Conservation (phyloP, 2,113 vertebrate species). For the Bothrops jararaca region DNA sequence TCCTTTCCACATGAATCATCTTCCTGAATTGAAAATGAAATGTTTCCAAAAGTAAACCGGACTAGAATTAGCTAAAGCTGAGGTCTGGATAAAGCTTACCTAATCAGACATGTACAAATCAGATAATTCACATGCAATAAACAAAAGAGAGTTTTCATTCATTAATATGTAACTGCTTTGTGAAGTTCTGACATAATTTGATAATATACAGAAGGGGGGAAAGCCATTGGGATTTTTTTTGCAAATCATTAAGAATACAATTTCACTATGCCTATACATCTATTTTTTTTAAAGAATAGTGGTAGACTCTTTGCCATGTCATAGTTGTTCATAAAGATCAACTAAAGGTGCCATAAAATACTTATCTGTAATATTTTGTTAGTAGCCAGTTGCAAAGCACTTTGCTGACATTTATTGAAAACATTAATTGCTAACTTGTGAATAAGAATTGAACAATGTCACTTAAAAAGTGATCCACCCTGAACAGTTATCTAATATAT, state of each 20-base stretch:
- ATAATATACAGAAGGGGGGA: neutral
- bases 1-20: neutral
- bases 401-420: neutral
- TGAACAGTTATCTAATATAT: neutral
- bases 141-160: neutral
- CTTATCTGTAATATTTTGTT: neutral
- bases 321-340: slow-evolving; percentile 4
- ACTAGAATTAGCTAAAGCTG: neutral
- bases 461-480: neutral
- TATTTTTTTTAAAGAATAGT: slow-evolving; percentile 3
- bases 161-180: neutral
- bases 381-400: slow-evolving; percentile 1
- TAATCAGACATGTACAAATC: neutral
- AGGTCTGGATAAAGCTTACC: neutral
- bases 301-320: neutral
- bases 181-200: neutral
- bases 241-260: neutral
- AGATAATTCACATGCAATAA: neutral
- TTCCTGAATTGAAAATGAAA: neutral
- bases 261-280: neutral
- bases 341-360: neutral
- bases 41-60: neutral
- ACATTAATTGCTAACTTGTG: neutral
- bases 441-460: neutral
- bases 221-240: neutral